Evolutionary conservation across 2,888 invertebrate genomes (phyloP), one percentile per base, ranked within the genome.

Genomic region (Matsumyia berberina): DNA sequence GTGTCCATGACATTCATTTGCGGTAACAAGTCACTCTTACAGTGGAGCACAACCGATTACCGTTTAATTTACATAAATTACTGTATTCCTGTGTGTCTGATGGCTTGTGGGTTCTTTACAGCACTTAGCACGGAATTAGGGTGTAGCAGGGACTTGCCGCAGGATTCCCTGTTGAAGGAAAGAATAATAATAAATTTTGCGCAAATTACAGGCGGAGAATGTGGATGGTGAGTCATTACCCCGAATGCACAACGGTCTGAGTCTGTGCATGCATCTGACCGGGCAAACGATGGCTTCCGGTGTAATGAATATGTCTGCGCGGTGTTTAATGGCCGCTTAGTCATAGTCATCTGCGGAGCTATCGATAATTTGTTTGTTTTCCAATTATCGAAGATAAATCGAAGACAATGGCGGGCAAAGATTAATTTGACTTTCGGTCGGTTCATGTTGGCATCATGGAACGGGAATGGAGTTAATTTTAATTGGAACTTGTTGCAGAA

Each of bases 1-100:
- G 62, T 60, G 66, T 72, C 77, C 82, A 77, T 78, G 82, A 55
- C 72, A 77, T 66, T 66, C 77, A 70, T 78, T 72, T 78, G 66
- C n/a, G 57, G 77, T 67, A 67, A 72, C 70, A 77, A 64, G 64
- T 77, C 24, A 24, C 24, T 24, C 24, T 24, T 66, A 64, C 58
- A 51, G 51, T 78, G 44, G 44, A 78, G 78, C 44, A 24, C 72
- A 82, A 66, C 51, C 66, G 51, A 77, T 82, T 80, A 67, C 49
- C 74, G 67, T 80, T 80, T 79, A 57, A 73, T 58, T 79, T 66
- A 44, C 79, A 72, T 64, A 72, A 79, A 79, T 62, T 79, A 72
- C 62, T 57, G 62, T 31, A 42, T 49, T 69, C 58, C 69, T 60
- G 44, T 49, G 8, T 51, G n/a, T 37, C 39, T 58, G 64, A 31